Percentiles rank a stretch among this genome's conserved stretches.
Evolutionary conservation across 2,888 invertebrate species (phyloP).

Genomic region (Labia minor): DNA sequence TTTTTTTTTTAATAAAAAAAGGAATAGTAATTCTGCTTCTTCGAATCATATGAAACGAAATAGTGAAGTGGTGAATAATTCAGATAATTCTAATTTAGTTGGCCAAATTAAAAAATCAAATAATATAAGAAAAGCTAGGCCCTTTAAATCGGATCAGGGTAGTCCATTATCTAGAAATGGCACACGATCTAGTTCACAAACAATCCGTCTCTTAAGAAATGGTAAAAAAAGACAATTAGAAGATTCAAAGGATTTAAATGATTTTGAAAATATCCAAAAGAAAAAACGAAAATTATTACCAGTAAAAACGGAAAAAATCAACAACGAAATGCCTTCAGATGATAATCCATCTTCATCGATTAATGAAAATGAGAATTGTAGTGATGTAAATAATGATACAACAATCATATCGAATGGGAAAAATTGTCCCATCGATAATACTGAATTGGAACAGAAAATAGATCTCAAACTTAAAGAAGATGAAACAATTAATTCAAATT

Average conservation of each 20-base stretch:
- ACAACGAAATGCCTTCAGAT: background rate
- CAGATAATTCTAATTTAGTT: background rate
- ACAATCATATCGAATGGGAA: background rate
- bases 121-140: background rate
- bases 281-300: constrained; percentile 3
- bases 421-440: background rate
- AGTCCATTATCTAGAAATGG: background rate
- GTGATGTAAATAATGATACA: background rate
- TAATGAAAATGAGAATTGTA: background rate
- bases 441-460: background rate
- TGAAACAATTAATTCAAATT: background rate
- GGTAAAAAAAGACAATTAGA: constrained; percentile 22
- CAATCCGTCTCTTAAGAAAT: constrained; percentile 22
- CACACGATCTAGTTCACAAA: background rate
- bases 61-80: background rate
- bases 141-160: background rate
- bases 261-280: background rate
- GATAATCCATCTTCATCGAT: background rate
- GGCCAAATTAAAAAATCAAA: background rate
- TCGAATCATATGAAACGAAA: too few relatives aligned
- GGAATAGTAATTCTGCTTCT: too few relatives aligned
- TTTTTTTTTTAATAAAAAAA: too few relatives aligned
- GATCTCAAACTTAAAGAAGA: background rate
- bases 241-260: background rate
- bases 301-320: background rate